phyloP scores from a whole-genome alignment of 2,888 invertebrate species.

The Brenthis hecate region DNA sequence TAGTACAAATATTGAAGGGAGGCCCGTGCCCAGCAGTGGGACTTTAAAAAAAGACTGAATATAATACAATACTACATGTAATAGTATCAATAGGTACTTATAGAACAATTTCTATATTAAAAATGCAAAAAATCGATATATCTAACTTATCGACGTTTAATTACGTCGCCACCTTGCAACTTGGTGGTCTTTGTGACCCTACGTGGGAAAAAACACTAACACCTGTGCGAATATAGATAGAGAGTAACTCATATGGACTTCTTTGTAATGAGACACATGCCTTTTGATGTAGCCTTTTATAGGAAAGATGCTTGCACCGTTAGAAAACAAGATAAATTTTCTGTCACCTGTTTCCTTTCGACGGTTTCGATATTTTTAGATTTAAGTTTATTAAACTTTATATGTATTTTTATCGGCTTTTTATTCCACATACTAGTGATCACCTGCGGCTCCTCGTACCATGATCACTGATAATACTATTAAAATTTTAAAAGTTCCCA shows the following conservation, averaged over 20 bases:
- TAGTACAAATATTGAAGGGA: no score
- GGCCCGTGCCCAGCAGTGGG: no score
- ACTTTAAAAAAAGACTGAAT: no score
- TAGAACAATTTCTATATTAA: not conserved
- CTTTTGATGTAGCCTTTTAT: constrained; percentile 30
- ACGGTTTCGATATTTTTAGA: not conserved
- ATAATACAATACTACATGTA: no score
- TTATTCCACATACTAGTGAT: no score
- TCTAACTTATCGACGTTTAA: constrained; percentile 52
- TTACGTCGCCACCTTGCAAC: constrained; percentile 63
- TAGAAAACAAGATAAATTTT: constrained; percentile 34
- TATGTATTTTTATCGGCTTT: no score
- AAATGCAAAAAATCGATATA: constrained; percentile 13
- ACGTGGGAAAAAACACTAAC: constrained; percentile 55
- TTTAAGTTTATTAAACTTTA: not conserved
- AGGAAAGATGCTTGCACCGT: constrained; percentile 26
- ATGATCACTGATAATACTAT: no score
- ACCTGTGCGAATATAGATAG: constrained; percentile 52
- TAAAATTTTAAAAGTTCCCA: no score
- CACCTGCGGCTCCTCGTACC: no score
- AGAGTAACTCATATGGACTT: constrained; percentile 32
- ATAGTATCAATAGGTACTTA: no score
- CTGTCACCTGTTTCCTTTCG: constrained; percentile 34
- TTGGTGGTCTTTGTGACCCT: constrained; percentile 47
- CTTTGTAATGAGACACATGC: constrained; percentile 32